Evolutionary conservation across 2,888 invertebrate species (phyloP).

Genomic region (Megalurothrips usitatus): DNA sequence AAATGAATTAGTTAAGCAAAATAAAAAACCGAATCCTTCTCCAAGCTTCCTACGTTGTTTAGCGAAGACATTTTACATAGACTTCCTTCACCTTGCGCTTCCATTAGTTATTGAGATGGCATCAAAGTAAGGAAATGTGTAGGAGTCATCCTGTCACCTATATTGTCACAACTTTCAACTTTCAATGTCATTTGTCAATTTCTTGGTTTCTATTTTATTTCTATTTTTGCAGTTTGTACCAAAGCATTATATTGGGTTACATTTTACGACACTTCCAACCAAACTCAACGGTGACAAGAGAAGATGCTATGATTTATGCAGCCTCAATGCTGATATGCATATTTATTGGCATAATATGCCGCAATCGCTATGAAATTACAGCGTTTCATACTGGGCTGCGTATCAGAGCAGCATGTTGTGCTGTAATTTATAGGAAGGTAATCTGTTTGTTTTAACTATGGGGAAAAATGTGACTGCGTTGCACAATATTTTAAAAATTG

Average conservation of each 20-base stretch:
- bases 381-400: constrained; percentile 81
- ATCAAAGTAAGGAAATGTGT: background rate
- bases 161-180: background rate
- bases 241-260: background rate
- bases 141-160: background rate
- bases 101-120: background rate
- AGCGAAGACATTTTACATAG: background rate
- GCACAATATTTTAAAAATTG: constrained; percentile 32
- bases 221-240: constrained; percentile 32
- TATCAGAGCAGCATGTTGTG: constrained; percentile 73
- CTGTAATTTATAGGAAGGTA: constrained; percentile 79
- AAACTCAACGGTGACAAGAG: constrained; percentile 35
- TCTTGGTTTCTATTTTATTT: too few species aligned
- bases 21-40: background rate
- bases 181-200: background rate
- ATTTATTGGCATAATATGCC: constrained; percentile 67
- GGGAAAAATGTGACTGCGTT: background rate
- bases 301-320: constrained; percentile 71
- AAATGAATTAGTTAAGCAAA: background rate
- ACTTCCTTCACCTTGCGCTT: background rate
- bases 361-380: constrained; percentile 85
- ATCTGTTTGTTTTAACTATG: background rate
- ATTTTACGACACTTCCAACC: background rate
- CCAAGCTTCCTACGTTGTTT: background rate
- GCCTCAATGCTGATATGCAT: constrained; percentile 68